Evolutionary conservation across 2,113 vertebrate genomes (phyloP).

Genomic region (Anolis carolinensis): DNA sequence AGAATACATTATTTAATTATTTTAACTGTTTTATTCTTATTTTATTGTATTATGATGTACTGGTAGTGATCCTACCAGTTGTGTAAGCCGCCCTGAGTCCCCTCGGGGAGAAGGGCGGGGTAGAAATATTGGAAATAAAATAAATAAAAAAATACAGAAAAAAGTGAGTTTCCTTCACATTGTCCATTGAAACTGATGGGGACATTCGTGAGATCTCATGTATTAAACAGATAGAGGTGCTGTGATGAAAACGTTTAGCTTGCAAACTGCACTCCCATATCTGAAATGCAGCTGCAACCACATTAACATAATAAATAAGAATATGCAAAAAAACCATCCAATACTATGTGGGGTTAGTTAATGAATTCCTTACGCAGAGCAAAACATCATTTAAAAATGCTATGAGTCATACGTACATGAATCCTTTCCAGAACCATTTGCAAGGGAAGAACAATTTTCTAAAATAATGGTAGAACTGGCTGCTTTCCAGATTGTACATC

Average conservation of each 20-base stretch:
- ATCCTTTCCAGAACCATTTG: conserved; percentile 33
- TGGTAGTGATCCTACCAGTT: too few species aligned
- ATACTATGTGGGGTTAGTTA: neutral
- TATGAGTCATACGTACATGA: conserved; percentile 16
- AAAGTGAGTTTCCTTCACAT: too few species aligned
- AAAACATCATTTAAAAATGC: conserved; percentile 34
- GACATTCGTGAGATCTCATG: neutral
- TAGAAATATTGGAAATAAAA: too few species aligned
- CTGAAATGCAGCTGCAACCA: neutral
- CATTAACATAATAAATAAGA: neutral
- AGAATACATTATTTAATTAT: too few species aligned
- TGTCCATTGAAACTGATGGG: too few species aligned
- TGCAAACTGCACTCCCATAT: neutral
- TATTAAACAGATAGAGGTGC: neutral
- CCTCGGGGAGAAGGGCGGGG: too few species aligned
- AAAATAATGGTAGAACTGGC: neutral
- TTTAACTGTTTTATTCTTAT: too few species aligned
- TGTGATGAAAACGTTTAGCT: neutral
- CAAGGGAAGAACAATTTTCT: conserved; percentile 15
- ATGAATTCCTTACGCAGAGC: conserved; percentile 19
- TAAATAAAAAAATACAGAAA: too few species aligned
- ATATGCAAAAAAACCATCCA: conserved; percentile 13
- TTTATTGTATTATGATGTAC: too few species aligned
- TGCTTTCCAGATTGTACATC: neutral
- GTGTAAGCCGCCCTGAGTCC: too few species aligned